A percentile compares a stretch with the other conserved stretches of the same genome.
Conservation (phyloP, 2,113 vertebrate genomes). For the Microtus richardsoni region DNA sequence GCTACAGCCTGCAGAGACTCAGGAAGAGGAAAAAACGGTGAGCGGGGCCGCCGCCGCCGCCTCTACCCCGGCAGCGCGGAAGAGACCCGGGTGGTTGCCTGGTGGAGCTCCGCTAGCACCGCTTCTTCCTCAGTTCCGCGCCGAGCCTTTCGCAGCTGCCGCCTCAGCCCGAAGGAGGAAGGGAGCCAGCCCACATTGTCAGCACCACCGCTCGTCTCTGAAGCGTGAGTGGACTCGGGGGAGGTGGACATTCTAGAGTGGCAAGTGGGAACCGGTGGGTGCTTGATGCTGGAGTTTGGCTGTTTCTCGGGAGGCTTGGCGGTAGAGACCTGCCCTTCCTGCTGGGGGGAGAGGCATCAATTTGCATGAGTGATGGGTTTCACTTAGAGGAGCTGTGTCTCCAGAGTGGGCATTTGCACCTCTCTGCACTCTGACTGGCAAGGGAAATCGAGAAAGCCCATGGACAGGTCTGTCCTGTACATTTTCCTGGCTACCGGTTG, state of each 20-base stretch:
- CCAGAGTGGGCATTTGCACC: slow-evolving; percentile 1
- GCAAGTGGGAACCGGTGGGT: not conserved
- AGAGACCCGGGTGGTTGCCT: slow-evolving; percentile 75
- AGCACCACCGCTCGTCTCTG: slow-evolving; percentile 34
- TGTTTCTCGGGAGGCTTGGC: not conserved
- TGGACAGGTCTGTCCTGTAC: slow-evolving; percentile 22
- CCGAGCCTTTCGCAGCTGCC: slow-evolving; percentile 66
- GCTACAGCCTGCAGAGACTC: slow-evolving; percentile 75
- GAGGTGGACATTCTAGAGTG: not conserved
- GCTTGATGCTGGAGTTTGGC: not conserved
- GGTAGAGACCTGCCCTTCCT: not conserved
- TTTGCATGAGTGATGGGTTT: not conserved
- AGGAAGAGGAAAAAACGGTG: slow-evolving; percentile 75
- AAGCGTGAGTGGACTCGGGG: slow-evolving; percentile 72
- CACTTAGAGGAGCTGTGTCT: not conserved
- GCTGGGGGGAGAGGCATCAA: not conserved
- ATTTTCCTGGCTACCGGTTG: slow-evolving; percentile 41
- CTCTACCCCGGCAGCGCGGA: slow-evolving; percentile 72
- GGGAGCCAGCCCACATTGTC: slow-evolving; percentile 46
- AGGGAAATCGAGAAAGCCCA: slow-evolving; percentile 57
- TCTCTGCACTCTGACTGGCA: slow-evolving; percentile 39
- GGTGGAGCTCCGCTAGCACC: slow-evolving; percentile 57
- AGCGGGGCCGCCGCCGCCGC: slow-evolving; percentile 64
- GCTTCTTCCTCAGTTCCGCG: slow-evolving; percentile 65
- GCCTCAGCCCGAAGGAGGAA: slow-evolving; percentile 49